Percentiles rank a stretch among this genome's conserved stretches.
phyloP scores from a whole-genome alignment of 2,113 vertebrate species.

The Bothrops jararaca region DNA sequence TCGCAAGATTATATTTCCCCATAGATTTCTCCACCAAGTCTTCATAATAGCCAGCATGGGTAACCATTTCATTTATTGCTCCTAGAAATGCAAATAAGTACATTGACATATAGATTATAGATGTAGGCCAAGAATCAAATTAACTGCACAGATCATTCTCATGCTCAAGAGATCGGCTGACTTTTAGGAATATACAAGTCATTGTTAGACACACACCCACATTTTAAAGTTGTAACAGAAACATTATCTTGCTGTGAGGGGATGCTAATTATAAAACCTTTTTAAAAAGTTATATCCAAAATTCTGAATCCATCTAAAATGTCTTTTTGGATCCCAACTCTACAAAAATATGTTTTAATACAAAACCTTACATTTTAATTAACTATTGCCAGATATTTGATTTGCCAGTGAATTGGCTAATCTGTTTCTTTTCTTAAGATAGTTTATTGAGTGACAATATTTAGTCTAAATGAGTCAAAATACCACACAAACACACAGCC shows the following conservation, averaged over 20 bases:
- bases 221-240: neutral
- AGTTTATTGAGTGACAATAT: neutral
- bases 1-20: conserved; percentile 96
- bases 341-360: neutral
- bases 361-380: neutral
- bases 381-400: neutral
- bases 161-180: neutral
- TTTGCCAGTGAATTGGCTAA: neutral
- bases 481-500: neutral
- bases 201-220: neutral
- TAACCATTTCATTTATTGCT: conserved; percentile 95
- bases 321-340: neutral
- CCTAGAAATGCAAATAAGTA: conserved; percentile 67
- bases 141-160: neutral
- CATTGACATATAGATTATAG: conserved; percentile 6
- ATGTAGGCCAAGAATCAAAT: neutral
- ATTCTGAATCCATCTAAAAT: neutral
- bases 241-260: neutral
- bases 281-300: neutral
- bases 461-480: neutral
- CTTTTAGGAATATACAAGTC: neutral
- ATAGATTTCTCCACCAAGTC: conserved; percentile 96
- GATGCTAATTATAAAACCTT: neutral
- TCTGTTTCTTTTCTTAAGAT: neutral
- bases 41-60: conserved; percentile 94